Conservation (phyloP, 2,797 vertebrate species). For the Glyptemys insculpta region DNA sequence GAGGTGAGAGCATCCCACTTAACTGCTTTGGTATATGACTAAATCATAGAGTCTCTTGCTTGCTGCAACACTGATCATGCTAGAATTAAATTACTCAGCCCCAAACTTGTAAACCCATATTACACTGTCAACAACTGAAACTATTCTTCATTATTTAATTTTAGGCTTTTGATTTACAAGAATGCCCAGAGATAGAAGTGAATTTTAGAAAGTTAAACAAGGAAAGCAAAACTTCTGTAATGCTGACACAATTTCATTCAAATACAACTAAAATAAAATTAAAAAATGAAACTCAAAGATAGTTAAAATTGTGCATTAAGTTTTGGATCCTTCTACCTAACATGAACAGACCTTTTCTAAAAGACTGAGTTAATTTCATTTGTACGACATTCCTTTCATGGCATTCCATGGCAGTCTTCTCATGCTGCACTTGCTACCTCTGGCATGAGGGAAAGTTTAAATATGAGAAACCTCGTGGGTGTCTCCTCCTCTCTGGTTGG, state of each 20-base stretch:
- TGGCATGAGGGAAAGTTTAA: not conserved
- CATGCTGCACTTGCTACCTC: not conserved
- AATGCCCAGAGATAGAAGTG: not conserved
- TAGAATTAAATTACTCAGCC: not conserved
- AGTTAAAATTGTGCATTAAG: fast-evolving
- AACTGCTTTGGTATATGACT: not conserved
- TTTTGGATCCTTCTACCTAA: not conserved
- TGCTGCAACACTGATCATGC: not conserved
- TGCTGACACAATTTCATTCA: not conserved
- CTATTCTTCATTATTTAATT: not conserved
- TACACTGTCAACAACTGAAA: not conserved
- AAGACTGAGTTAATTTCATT: not conserved
- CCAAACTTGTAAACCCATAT: not conserved
- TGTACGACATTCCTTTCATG: not conserved
- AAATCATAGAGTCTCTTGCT: not conserved
- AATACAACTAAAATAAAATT: not conserved
- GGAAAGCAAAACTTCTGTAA: not conserved
- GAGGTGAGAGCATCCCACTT: not conserved
- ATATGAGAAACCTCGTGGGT: not conserved
- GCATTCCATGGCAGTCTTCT: not conserved
- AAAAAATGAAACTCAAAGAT: not conserved
- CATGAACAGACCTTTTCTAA: not conserved
- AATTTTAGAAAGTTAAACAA: not conserved
- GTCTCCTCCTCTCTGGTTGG: not conserved
- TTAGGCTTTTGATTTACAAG: not conserved